phyloP scores from a whole-genome alignment of 1,140 invertebrate species.

The Temnothorax longispinosus region DNA sequence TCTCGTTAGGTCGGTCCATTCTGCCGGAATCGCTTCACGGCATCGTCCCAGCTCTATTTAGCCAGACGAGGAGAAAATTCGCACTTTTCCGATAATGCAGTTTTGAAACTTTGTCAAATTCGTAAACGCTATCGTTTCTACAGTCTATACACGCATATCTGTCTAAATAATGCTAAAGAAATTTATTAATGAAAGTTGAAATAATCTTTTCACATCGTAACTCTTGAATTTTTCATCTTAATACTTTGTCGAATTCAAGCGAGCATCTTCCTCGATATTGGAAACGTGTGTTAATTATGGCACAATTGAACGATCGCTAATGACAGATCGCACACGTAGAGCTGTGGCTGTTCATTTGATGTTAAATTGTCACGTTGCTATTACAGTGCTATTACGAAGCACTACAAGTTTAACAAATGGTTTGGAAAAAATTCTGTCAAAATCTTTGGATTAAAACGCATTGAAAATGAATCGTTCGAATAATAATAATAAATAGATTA shows the following conservation, averaged over 20 bases:
- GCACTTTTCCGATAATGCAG: background rate
- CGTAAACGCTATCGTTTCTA: background rate
- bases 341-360: too few species aligned
- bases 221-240: background rate
- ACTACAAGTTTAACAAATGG: background rate
- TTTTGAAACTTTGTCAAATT: slow-evolving; percentile 9
- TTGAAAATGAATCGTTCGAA: background rate
- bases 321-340: too few species aligned
- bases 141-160: background rate
- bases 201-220: background rate
- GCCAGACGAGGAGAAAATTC: background rate
- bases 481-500: background rate
- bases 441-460: background rate
- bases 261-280: too few species aligned
- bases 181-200: too few species aligned
- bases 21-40: slow-evolving; percentile 62
- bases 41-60: slow-evolving; percentile 51
- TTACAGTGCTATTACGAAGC: too few species aligned
- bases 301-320: too few species aligned
- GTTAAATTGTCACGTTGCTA: too few species aligned
- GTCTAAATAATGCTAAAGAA: too few species aligned
- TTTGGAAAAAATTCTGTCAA: background rate
- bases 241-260: background rate
- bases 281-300: too few species aligned
- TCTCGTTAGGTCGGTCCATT: slow-evolving; percentile 79